phyloP scores from a whole-genome alignment of 2,797 vertebrate genomes.

The Paedocypris micromegethes region DNA sequence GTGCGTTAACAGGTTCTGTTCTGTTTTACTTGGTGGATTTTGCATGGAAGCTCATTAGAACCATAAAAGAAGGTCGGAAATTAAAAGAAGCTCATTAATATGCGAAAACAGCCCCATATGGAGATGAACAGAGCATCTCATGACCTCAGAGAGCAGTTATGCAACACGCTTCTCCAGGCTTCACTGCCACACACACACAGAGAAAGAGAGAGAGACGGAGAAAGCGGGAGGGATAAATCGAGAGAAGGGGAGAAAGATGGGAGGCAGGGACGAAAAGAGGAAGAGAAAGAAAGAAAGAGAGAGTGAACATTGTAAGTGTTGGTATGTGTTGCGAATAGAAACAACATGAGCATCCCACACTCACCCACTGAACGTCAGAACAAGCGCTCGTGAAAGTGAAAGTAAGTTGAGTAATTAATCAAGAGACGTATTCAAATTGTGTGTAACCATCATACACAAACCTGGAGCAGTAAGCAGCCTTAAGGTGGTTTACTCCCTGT shows the following conservation, averaged over 20 bases:
- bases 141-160: slow-evolving; percentile 35
- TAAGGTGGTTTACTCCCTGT: no score
- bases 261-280: neutral
- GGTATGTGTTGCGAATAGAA: no score
- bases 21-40: no score
- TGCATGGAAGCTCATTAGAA: neutral
- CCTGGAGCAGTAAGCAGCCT: no score
- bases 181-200: slow-evolving; percentile 35
- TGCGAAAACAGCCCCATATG: slow-evolving; percentile 7
- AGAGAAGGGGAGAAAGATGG: no score
- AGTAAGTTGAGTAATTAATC: no score
- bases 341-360: no score
- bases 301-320: neutral
- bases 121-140: slow-evolving; percentile 9
- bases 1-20: no score
- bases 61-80: slow-evolving; percentile 1
- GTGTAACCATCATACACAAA: no score
- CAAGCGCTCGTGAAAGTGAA: no score
- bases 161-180: slow-evolving; percentile 38
- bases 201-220: slow-evolving; percentile 29
- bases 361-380: no score
- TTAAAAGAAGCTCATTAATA: slow-evolving; percentile 12
- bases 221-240: neutral
- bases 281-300: neutral
- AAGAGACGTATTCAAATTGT: no score